phyloP scores from a whole-genome alignment of 1,140 invertebrate species.

The Achatina immaculata region DNA sequence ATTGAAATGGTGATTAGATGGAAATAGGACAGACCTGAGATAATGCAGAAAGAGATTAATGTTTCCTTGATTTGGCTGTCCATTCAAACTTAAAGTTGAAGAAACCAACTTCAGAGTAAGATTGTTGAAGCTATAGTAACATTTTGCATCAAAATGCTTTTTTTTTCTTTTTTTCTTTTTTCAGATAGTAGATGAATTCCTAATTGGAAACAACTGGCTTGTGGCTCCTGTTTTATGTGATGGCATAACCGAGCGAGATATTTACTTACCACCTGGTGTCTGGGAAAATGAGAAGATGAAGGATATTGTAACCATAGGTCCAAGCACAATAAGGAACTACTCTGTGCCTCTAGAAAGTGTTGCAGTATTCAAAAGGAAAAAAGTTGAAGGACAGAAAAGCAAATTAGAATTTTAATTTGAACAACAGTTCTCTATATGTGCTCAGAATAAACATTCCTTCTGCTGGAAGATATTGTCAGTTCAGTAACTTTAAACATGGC shows the following conservation, averaged over 20 bases:
- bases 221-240: constrained; percentile 85
- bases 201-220: constrained; percentile 84
- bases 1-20: too few species aligned
- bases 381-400: neutral
- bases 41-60: too few species aligned
- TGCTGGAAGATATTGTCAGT: too few species aligned
- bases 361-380: neutral
- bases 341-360: constrained; percentile 27
- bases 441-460: too few species aligned
- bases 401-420: too few species aligned
- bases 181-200: constrained; percentile 80
- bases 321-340: constrained; percentile 41
- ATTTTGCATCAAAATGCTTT: neutral
- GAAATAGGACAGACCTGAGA: too few species aligned
- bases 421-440: too few species aligned
- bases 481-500: too few species aligned
- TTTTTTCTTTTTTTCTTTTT: neutral
- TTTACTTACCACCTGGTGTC: constrained; percentile 75
- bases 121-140: neutral
- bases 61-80: too few species aligned
- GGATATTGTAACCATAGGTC: constrained; percentile 42
- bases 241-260: constrained; percentile 76
- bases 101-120: too few species aligned
- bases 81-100: too few species aligned
- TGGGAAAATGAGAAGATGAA: constrained; percentile 48